Evolutionary conservation across 37 sponge, comb jelly and placozoan species (phyloP), one percentile per base, ranked within the genome.

Genomic region (Beroe ovata): DNA sequence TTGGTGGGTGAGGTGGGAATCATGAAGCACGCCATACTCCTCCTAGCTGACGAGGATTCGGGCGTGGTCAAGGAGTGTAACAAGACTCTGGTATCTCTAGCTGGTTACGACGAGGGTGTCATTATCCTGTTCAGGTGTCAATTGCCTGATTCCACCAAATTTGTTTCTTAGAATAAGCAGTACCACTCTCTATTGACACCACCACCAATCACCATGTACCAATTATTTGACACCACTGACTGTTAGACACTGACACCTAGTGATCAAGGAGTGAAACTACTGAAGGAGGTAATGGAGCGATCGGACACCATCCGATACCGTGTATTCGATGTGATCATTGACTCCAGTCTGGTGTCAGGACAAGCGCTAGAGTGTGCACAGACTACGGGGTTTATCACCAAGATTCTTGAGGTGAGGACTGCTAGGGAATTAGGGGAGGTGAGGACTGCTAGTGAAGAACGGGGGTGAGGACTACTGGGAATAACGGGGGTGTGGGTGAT

Each of bases 1-100:
- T 38, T 69, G 6, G 25, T 69, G 11, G 71, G 71, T 11, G 71
- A 69, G 36, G 71, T 69, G 6, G 71, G 71, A 2, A 69, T 69
- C 18, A 69, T 69, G 71, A 69, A 69, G 32, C 38, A 69, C 36
- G 71, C 71, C 38, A 69, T 69, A 6, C 71, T 69, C 71, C 71
- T 69, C 1, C 71, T 69, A 25, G 71, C 18, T 36, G 71, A 69
- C 38, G 71, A 69, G 32, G 71, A 69, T 20, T 36, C 36, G 4
- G 38, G 71, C 6, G 71, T 69, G 38, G 71, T 69, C 20, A 69
- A 69, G 36, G 71, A 69, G 38, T 69, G 71, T 69, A 29, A 69
- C 38, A 69, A 69, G 71, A 34, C 25, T 36, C 71, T 69, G 38
- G 38, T 69, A 4, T 25, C 71, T 36, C 71, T 69, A 21, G 71